phyloP scores from a whole-genome alignment of 2,113 vertebrate genomes.

The Pardalotus punctatus region DNA sequence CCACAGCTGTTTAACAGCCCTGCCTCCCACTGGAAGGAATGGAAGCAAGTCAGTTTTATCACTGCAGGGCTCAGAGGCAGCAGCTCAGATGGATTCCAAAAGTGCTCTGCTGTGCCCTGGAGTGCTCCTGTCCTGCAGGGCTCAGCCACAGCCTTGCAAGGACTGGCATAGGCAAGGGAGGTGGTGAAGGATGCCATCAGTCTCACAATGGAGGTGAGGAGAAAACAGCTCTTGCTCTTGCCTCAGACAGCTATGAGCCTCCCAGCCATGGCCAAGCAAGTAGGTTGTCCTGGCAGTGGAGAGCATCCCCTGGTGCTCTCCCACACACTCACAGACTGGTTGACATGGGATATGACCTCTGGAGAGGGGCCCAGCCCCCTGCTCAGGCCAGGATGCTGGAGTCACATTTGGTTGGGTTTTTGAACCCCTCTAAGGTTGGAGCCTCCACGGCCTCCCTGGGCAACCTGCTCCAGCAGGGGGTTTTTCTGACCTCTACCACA shows the following conservation, averaged over 20 bases:
- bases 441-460: not conserved
- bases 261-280: not conserved
- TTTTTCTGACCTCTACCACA: not conserved
- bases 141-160: not conserved
- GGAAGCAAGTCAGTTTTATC: not conserved
- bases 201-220: not conserved
- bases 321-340: not conserved
- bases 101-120: not conserved
- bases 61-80: not conserved
- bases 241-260: not conserved
- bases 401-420: accelerated
- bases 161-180: not conserved
- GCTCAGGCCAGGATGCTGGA: not conserved
- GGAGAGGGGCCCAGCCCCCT: not conserved
- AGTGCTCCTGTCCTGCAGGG: not conserved
- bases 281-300: not conserved
- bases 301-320: not conserved
- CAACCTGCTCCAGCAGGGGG: not conserved
- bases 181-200: not conserved
- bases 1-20: not conserved
- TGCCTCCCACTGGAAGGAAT: not conserved
- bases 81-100: not conserved
- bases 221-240: not conserved
- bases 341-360: not conserved
- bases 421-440: not conserved